Conservation (phyloP, 2,797 vertebrate species). For the Myoxocephalus aenaeus region DNA sequence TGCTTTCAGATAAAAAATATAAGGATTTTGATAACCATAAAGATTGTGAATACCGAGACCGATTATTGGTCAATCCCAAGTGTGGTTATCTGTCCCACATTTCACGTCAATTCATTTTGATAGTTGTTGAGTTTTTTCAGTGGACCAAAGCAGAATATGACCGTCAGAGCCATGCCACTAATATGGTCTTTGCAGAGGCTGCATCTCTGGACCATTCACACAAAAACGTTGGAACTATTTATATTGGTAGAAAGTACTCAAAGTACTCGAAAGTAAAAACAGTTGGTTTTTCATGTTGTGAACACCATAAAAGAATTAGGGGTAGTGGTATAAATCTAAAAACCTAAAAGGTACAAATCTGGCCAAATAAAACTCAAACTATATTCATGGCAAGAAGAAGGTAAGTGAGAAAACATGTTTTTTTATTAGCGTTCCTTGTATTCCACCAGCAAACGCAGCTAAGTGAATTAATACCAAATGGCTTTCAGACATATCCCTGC, state of each 20-base stretch:
- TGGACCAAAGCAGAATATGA: neutral
- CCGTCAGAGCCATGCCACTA: neutral
- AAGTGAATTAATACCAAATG: conserved; percentile 50
- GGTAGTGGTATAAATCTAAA: conserved; percentile 6
- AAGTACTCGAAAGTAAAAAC: neutral
- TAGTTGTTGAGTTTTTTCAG: conserved; percentile 2
- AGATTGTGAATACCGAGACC: neutral
- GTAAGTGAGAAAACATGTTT: conserved; percentile 16
- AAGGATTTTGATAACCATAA: neutral
- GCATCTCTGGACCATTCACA: neutral
- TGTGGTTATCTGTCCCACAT: neutral
- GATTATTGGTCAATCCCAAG: neutral
- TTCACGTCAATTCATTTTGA: neutral
- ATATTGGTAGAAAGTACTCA: neutral
- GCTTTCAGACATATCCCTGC: conserved; percentile 24
- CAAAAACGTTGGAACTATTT: neutral
- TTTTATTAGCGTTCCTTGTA: neutral
- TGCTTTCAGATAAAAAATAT: neutral
- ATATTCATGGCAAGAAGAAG: neutral
- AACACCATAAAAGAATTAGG: neutral
- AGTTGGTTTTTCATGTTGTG: conserved; percentile 15
- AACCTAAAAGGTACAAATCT: neutral
- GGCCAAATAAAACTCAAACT: conserved; percentile 12
- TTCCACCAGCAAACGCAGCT: conserved; percentile 30
- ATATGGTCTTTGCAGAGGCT: too few species aligned